Evolutionary conservation across 2,797 vertebrate species (phyloP).

Genomic region (Enteromius viviparus): DNA sequence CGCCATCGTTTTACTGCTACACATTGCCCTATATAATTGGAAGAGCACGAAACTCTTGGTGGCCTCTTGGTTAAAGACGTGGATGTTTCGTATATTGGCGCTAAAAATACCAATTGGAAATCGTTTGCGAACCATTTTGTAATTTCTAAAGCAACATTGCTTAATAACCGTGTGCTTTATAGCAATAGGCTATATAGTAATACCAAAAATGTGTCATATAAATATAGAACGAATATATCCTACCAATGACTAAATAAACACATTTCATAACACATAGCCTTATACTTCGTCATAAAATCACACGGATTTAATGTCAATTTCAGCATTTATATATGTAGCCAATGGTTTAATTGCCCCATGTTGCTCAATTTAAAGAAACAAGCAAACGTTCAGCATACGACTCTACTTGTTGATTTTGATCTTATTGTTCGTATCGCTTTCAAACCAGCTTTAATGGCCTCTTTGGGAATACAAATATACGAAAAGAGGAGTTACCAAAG

Average conservation of each 20-base stretch:
- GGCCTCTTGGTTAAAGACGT: conserved; percentile 47
- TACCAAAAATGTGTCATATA: not conserved
- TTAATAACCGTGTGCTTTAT: not conserved
- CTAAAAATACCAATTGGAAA: not conserved
- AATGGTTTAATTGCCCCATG: not conserved
- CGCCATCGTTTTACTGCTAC: conserved; percentile 53
- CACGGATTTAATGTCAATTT: not conserved
- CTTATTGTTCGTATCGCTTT: conserved; percentile 73
- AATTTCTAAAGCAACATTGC: not conserved
- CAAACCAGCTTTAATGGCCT: conserved; percentile 79
- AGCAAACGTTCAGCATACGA: conserved; percentile 13
- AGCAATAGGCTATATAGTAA: not conserved
- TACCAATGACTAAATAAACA: not conserved
- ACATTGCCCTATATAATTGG: conserved; percentile 54
- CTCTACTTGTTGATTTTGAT: conserved; percentile 64
- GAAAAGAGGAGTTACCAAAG: conserved; percentile 87
- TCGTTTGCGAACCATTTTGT: not conserved
- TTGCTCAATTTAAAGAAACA: conserved; percentile 3
- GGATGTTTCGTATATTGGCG: conserved; percentile 14
- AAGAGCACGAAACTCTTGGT: conserved; percentile 55
- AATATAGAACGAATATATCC: not conserved
- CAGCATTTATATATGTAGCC: not conserved
- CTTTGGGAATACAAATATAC: conserved; percentile 96
- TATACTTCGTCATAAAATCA: not conserved
- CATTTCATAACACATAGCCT: not conserved